Base-by-base conservation (phyloP, 2,113 vertebrate genomes). In the Ornithorhynchus anatinus region DNA sequence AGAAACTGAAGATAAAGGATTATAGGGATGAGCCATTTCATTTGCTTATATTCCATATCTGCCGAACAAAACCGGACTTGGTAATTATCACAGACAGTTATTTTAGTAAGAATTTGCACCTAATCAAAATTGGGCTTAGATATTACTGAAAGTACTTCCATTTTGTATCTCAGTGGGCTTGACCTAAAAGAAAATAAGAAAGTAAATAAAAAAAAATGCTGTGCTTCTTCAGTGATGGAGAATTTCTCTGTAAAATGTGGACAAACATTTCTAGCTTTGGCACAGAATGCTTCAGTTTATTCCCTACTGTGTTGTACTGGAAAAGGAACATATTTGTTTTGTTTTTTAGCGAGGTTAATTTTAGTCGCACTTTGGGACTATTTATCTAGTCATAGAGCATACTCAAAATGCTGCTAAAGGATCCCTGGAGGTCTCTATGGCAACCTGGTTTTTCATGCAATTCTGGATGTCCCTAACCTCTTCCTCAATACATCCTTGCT, bases 271-370 rank as follows among this genome's bases (percentile, higher is more conserved):
- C 20, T 35, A 67, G 5, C 65, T 12, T 64, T 74, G 51, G 5
- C 64, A 54, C 47, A 3, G 19, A 10, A 38, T 60, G 22, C 23
- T 31, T 53, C 20, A 10, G 7, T 76, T 52, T 52, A 50, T 63
- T 68, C 19, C 27, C 17, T 51, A 22, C 8, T 47, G 3, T 51
- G 5, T 77, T 59, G 42, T 45, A 48, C 52, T 75, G 39, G 38
- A 13, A 59, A 74, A 69, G 20, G 12, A 47, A 44, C 20, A 8
- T 73, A 48, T 39, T 58, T 77, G 39, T 59, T 48, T 57, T 67
- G 31, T n/a, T 32, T 56, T 56, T 71, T 33, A 74, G 36, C 16
- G 51, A 47, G 35, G 15, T 59, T 51, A 45, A 63, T 54, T 70
- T 73, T 71, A 40, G 14, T 73, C 59, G 71, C 22, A 56, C 29